Evolutionary conservation across 2,888 invertebrate genomes (phyloP).

Genomic region (Luperina nickerlii): DNA sequence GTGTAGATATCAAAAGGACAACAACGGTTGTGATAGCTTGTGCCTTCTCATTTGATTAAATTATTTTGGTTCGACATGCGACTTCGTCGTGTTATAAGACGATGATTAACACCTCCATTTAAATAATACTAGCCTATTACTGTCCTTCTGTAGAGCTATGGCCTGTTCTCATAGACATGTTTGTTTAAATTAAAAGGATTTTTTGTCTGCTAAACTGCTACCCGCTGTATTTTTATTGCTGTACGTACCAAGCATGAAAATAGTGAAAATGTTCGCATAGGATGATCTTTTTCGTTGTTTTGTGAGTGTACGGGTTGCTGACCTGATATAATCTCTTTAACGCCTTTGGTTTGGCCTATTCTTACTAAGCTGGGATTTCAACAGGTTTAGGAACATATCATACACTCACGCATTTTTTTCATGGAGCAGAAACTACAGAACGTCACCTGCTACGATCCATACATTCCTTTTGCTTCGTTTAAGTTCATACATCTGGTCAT

Average conservation of each 20-base stretch:
- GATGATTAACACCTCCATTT: background rate
- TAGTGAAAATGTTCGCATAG: slow-evolving; percentile 13
- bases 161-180: background rate
- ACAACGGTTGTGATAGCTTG: background rate
- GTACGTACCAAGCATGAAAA: background rate
- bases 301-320: slow-evolving; percentile 11
- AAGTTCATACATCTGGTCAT: no score
- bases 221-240: background rate
- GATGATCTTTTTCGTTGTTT: slow-evolving; percentile 12
- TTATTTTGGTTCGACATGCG: background rate
- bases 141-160: no score
- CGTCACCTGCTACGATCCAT: background rate
- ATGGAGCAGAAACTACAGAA: background rate
- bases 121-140: no score
- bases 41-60: background rate
- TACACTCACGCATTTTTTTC: background rate
- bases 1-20: background rate
- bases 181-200: background rate
- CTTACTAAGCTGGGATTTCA: background rate
- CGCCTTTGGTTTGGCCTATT: slow-evolving; percentile 13
- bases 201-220: background rate
- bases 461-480: background rate
- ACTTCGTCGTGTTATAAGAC: background rate
- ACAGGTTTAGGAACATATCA: background rate
- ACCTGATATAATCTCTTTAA: slow-evolving; percentile 25